Conservation (phyloP, 2,797 vertebrate genomes). For the Valencia hispanica region DNA sequence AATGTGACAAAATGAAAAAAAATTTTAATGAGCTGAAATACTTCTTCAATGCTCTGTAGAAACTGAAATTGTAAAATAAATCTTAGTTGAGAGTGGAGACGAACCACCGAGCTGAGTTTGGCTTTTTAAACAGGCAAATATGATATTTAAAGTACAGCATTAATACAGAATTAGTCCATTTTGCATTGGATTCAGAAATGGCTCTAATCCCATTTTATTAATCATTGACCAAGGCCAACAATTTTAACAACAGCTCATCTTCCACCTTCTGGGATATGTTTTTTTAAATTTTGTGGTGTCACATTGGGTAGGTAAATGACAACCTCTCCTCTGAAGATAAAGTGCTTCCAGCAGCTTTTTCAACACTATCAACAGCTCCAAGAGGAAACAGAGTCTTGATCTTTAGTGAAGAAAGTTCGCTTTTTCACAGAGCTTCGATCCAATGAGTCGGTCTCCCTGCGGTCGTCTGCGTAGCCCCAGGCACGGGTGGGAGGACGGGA, state of each 20-base stretch:
- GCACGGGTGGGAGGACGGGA: conserved; percentile 58
- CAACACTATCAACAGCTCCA: conserved; percentile 44
- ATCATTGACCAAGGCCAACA: conserved; percentile 8
- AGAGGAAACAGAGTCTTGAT: conserved; percentile 59
- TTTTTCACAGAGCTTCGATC: conserved; percentile 45
- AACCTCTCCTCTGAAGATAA: conserved; percentile 26
- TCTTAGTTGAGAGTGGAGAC: not conserved
- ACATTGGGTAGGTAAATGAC: conserved; percentile 34
- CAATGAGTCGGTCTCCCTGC: conserved; percentile 51
- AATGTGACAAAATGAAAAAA: not conserved
- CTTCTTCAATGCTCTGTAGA: not conserved
- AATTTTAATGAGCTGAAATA: not conserved
- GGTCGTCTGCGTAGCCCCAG: conserved; percentile 51
- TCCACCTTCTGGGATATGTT: conserved; percentile 5
- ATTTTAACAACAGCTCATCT: not conserved
- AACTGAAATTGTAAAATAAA: not conserved
- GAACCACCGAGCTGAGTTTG: not conserved
- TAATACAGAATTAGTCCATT: not conserved
- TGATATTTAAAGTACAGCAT: not conserved
- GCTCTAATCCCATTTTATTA: conserved; percentile 6
- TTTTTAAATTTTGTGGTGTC: conserved; percentile 19
- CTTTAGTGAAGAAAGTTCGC: conserved; percentile 57
- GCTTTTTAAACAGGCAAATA: not conserved
- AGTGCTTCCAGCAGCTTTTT: conserved; percentile 22
- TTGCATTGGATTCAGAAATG: not conserved